Base-by-base conservation (phyloP, 1,140 invertebrate genomes). In the Sitodiplosis mosellana region DNA sequence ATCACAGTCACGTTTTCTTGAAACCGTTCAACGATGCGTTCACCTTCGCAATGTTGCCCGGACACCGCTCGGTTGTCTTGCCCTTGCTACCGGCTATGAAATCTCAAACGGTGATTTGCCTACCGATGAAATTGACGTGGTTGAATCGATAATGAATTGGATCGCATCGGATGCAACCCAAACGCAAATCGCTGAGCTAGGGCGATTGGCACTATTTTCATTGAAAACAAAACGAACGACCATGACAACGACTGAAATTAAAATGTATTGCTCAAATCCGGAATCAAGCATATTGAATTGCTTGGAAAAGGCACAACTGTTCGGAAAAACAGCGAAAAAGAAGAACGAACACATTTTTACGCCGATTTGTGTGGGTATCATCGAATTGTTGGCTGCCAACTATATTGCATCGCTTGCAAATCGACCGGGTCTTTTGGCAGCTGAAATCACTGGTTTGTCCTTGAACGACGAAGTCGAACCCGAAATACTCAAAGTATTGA, bases 351-450 rank as follows among this genome's bases (percentile, higher is more conserved):
- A 59, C 34, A 56, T 65, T 36, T 71, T 65, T 53, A 64, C 66
- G n/a, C 67, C 70, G 0, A 59, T 74, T 8, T 71, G 74, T 53
- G 57, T 61, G 37, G 61, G 67, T 1, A 63, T 74, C 22, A 64
- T 66, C 11, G 69, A 71, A 43, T 74, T 69, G 50, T 54, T 74
- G 2, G 68, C 71, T 1, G 73, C 72, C 3, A 72, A 71, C 47
- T 74, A 74, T 53, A 56, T 74, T 2, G 66, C 69, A 0, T 71
- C 70, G 1, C 61, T 73, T 1, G 69, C 70, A 2, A 68, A 69
- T 47, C 68, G 70, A 53, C 61, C 70, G 0, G 67, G 68, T 41
- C 66, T 72, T 1, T 53, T 75, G 10, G 54, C 69, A 33, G 57
- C 66, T 12, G 73, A 75, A 53, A 52, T 75, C 22, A 69, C 73